Evolutionary conservation across 2,797 vertebrate species (phyloP), one percentile per base, ranked within the genome.

Genomic region (Phoebastria nigripes): DNA sequence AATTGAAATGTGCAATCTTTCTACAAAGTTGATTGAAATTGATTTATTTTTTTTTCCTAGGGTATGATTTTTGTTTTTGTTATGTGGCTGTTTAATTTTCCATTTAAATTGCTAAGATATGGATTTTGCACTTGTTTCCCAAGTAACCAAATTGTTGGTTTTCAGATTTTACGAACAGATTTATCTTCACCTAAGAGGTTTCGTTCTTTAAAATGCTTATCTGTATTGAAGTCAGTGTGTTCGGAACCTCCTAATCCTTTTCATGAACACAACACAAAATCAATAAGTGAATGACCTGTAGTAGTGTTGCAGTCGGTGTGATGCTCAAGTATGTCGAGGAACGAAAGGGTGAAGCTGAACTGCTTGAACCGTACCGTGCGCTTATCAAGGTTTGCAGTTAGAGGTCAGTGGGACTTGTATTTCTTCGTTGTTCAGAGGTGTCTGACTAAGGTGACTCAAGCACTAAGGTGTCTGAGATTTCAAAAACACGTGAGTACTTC

Each of bases 271-370:
- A 29, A 12, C 33, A 16, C 28, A 12, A 17, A 69, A 44, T 16
- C 63, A 47, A 0, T 17, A 5, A 22, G 52, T 63, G 66, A 63
- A 4, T 49, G 74, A 47, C 47, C 54, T 82, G 59, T 8, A 8
- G 54, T 29, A 28, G 31, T 22, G 16, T 1, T 66, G 71, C 28
- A 35, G 51, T 63, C 2, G 0, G 1, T 28, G 8, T 31, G 56
- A 49, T 0, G 12, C 81, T 84, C 46, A 15, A 3, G 0, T 42
- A 5, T 22, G 26, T 39, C 1, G 0, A 3, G 86, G 78, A 65
- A 18, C 5, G 14, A 33, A 15, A 65, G 35, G 66, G 49, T 74
- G 79, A 95, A 67, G 87, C 56, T 56, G 71, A 58, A 31, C 41
- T 59, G 42, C 70, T 61, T 67, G 35, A 31, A 2, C 37, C 9